phyloP scores from a whole-genome alignment of 2,888 invertebrate genomes.

The Carcina quercana region DNA sequence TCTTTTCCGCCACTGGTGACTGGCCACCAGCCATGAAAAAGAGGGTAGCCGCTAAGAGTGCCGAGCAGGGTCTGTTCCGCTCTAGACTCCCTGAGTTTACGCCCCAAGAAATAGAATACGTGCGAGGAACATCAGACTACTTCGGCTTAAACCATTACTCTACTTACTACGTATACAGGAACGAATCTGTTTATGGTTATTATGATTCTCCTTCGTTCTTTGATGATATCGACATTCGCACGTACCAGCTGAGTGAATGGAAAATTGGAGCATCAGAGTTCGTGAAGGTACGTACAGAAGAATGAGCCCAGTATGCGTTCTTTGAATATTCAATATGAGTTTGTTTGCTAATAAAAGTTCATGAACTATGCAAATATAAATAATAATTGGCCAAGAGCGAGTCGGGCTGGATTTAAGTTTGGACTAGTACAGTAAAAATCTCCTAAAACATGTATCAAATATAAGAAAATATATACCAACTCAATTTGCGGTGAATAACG shows the following conservation, averaged over 20 bases:
- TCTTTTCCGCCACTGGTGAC: slow-evolving; percentile 74
- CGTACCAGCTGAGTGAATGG: slow-evolving; percentile 20
- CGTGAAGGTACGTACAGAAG: slow-evolving; percentile 18
- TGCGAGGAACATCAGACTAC: slow-evolving; percentile 77
- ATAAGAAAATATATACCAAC: too few species aligned
- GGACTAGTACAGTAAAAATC: too few species aligned
- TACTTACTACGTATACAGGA: slow-evolving; percentile 48
- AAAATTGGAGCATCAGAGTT: slow-evolving; percentile 14
- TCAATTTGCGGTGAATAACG: too few species aligned
- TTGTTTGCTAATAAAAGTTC: too few species aligned
- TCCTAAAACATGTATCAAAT: too few species aligned
- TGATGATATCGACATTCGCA: slow-evolving; percentile 25
- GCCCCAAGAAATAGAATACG: slow-evolving; percentile 70
- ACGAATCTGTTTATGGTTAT: slow-evolving; percentile 23
- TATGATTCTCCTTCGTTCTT: slow-evolving; percentile 24
- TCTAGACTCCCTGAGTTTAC: slow-evolving; percentile 76
- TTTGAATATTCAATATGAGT: too few species aligned
- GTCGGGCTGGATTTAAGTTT: too few species aligned
- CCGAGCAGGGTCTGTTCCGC: slow-evolving; percentile 65
- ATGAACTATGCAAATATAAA: too few species aligned
- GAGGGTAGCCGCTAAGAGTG: slow-evolving; percentile 69
- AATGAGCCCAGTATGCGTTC: too few species aligned
- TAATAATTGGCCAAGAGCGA: too few species aligned
- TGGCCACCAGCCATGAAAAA: slow-evolving; percentile 76
- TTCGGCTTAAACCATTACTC: slow-evolving; percentile 82